Evolutionary conservation across 2,797 vertebrate species (phyloP), one percentile per base, ranked within the genome.

Genomic region (Delichon dasypus): DNA sequence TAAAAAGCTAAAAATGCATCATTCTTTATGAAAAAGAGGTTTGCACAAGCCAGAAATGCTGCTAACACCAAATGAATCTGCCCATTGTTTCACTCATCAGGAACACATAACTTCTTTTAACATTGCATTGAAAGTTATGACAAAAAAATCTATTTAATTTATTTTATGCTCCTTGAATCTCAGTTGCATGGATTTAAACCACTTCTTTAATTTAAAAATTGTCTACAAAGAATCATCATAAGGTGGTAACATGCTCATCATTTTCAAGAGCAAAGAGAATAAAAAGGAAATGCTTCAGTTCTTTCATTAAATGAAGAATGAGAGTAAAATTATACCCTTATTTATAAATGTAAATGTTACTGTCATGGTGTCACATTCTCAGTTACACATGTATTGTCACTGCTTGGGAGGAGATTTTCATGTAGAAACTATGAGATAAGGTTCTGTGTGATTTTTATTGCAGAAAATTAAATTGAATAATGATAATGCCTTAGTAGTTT

Each of bases 1-100:
- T 21, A 36, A 78, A 73, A 47, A n/a, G 14, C 1, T 66, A 29
- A 71, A 72, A 36, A 26, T 17, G 7, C 9, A 27, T 57, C 4
- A 34, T 58, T 74, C 40, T 60, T 67, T 20, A 34, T 17, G 30
- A 32, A 74, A 71, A 74, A 57, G 5, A 27, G 13, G 11, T 50
- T 92, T 89, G 17, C 11, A 61, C 6, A 45, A 36, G 6, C 36
- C 16, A 47, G 8, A 73, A 71, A 42, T 44, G 2, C 15, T 44
- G 10, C 9, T 62, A 88, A 68, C 3, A 54, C 2, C 0, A 0
- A 16, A 13, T 30, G 2, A 55, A 47, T 74, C 32, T 75, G 5
- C 7, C 22, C 12, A 7, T 60, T 90, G 2, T 5, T 15, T 89
- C 45, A 44, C 58, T 85, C 40, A 32, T 57, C 32, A 71, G 40